Evolutionary conservation across 2,113 vertebrate genomes (phyloP).

Genomic region (Myrmophylax atrothorax): DNA sequence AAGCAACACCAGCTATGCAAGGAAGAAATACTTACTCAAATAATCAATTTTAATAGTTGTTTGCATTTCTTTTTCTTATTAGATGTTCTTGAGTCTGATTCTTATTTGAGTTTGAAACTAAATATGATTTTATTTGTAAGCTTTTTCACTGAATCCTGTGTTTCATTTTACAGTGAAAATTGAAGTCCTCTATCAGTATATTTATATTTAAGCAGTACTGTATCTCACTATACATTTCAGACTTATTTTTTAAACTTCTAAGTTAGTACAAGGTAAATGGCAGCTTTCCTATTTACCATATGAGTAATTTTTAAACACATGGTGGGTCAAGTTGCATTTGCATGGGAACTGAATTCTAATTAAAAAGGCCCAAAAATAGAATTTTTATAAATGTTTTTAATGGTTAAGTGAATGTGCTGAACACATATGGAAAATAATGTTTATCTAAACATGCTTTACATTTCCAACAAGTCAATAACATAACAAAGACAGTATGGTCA

Average conservation of each 20-base stretch:
- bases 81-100: neutral
- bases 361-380: constrained; percentile 15
- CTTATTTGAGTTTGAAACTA: neutral
- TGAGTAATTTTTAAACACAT: constrained; percentile 37
- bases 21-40: neutral
- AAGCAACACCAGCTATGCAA: neutral
- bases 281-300: constrained; percentile 12
- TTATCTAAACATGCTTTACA: neutral
- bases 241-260: neutral
- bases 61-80: constrained; percentile 6
- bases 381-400: neutral
- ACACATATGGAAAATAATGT: neutral
- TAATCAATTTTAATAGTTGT: neutral
- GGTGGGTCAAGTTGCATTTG: constrained; percentile 22
- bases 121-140: neutral
- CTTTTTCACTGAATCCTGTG: neutral
- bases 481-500: neutral
- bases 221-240: neutral
- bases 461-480: neutral
- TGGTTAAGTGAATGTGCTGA: neutral
- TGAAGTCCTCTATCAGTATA: neutral
- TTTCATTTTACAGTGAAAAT: neutral
- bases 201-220: neutral
- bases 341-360: constrained; percentile 17
- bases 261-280: neutral